Evolutionary conservation across 1,140 invertebrate genomes (phyloP).

Genomic region (Temnothorax longispinosus): DNA sequence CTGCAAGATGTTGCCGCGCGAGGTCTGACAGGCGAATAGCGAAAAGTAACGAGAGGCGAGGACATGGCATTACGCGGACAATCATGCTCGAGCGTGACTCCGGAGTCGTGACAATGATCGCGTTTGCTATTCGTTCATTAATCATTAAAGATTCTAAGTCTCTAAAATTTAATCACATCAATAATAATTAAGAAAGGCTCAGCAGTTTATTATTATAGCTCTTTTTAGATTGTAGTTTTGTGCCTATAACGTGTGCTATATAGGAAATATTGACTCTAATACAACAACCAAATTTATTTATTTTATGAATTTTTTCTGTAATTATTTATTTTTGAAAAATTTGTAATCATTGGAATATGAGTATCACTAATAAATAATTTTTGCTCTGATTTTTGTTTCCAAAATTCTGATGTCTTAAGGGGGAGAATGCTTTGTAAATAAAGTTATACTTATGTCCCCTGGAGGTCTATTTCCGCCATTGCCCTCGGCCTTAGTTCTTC

Average conservation of each 20-base stretch:
- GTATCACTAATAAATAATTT: neutral
- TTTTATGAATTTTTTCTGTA: neutral
- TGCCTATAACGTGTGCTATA: neutral
- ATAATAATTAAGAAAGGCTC: neutral
- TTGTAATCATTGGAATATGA: neutral
- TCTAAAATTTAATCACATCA: neutral
- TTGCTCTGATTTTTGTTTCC: neutral
- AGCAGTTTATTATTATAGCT: neutral
- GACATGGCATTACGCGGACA: constrained; percentile 59
- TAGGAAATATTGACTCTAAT: neutral
- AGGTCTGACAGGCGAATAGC: constrained; percentile 40
- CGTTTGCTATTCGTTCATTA: neutral
- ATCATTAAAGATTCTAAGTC: neutral
- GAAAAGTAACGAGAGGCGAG: constrained; percentile 55
- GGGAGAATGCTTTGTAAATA: neutral
- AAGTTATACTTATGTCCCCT: constrained; percentile 18
- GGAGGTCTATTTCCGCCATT: constrained; percentile 24
- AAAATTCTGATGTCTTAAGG: neutral
- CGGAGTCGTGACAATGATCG: constrained; percentile 54
- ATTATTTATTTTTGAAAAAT: neutral
- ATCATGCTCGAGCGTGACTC: constrained; percentile 61
- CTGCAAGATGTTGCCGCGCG: constrained; percentile 32
- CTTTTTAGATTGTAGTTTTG: neutral
- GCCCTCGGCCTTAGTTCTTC: constrained; percentile 9
- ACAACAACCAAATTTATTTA: neutral